Conservation (phyloP, 2,888 invertebrate species). For the Diploptera punctata region DNA sequence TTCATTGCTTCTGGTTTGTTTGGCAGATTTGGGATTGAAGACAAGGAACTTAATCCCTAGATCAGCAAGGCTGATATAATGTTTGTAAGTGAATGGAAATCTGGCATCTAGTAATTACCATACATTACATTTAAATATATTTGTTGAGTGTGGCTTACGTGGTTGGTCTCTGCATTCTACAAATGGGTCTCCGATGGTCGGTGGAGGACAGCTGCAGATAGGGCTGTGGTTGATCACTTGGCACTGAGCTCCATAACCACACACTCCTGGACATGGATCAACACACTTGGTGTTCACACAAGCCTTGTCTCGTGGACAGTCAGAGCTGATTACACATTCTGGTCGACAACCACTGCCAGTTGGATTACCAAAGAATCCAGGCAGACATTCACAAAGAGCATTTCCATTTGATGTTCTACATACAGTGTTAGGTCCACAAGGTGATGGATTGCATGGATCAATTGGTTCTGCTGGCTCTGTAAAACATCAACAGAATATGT, state of each 20-base stretch:
- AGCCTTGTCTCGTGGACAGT: constrained; percentile 75
- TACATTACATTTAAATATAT: no score
- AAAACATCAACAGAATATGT: no score
- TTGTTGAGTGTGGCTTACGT: no score
- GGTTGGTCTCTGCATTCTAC: constrained; percentile 64
- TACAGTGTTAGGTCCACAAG: constrained; percentile 80
- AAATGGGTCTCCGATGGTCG: constrained; percentile 82
- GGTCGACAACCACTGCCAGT: constrained; percentile 75
- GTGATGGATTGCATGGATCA: constrained; percentile 63
- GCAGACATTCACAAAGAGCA: constrained; percentile 76
- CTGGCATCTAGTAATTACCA: no score
- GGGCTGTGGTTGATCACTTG: constrained; percentile 84
- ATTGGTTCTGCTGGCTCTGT: constrained; percentile 26
- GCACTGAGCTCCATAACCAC: constrained; percentile 79
- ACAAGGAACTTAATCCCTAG: no score
- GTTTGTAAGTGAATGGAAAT: no score
- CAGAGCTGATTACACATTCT: constrained; percentile 79
- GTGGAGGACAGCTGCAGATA: constrained; percentile 77
- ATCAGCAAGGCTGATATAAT: no score
- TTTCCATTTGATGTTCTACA: constrained; percentile 64
- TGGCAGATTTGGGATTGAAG: no score
- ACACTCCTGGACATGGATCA: constrained; percentile 81
- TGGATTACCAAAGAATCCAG: constrained; percentile 77
- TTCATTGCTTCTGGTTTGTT: no score
- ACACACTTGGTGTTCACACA: constrained; percentile 81